Percentiles rank a stretch among this genome's conserved stretches.
Evolutionary conservation across 92 coral and sea anemone genomes (phyloP).

Genomic region (Epizoanthus stellaris): DNA sequence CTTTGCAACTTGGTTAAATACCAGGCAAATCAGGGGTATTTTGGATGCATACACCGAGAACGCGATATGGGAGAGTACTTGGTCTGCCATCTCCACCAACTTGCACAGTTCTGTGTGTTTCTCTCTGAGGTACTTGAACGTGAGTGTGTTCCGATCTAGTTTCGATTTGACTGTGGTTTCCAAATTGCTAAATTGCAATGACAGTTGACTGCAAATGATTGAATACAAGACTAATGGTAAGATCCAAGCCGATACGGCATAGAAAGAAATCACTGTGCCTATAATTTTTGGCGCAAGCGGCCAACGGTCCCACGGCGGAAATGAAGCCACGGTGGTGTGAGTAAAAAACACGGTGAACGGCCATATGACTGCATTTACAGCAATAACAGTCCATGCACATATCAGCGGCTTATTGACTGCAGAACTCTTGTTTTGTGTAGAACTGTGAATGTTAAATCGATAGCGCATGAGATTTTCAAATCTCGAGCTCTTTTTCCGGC

Average conservation of each 20-base stretch:
- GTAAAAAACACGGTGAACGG: background rate
- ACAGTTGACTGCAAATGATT: slow-evolving; percentile 20
- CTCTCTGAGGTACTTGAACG: no score
- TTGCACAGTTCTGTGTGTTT: no score
- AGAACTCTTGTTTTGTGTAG: background rate
- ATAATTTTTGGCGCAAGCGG: no score
- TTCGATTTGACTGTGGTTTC: no score
- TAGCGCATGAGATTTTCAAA: slow-evolving; percentile 1
- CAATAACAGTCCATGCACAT: background rate
- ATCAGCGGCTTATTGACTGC: background rate
- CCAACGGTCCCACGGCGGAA: slow-evolving; percentile 34
- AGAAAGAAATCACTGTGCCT: background rate
- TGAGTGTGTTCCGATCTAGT: no score
- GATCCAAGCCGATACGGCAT: slow-evolving; percentile 7
- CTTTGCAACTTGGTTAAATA: background rate
- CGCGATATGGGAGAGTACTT: background rate
- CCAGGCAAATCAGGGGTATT: slow-evolving; percentile 3
- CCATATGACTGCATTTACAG: background rate
- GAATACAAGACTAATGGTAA: background rate
- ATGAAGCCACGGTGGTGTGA: background rate
- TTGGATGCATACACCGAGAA: background rate
- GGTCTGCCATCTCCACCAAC: no score
- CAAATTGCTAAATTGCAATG: background rate
- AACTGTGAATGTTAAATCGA: background rate
- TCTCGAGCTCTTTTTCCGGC: background rate